Conservation (phyloP, 2,797 vertebrate genomes). For the Enteromius afrohamiltoni region DNA sequence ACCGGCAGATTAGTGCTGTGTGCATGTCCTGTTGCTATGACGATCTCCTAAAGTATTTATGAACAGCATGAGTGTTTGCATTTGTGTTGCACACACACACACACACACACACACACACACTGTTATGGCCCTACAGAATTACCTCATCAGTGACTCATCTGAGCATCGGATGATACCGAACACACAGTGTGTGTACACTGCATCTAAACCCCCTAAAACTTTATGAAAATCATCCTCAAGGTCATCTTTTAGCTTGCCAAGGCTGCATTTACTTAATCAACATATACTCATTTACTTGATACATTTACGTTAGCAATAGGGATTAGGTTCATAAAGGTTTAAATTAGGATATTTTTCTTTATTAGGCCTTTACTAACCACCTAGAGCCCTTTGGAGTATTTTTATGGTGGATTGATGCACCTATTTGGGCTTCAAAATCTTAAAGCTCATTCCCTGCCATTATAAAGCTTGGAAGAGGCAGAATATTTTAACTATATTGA, state of each 20-base stretch:
- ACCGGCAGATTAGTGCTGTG: slow-evolving; percentile 44
- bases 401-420: background rate
- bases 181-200: background rate
- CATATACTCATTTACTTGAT: too few species aligned
- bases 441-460: background rate
- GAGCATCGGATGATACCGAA: slow-evolving; percentile 15
- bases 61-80: slow-evolving; percentile 44
- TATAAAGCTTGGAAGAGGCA: background rate
- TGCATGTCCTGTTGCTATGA: slow-evolving; percentile 45
- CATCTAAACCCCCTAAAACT: background rate
- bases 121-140: slow-evolving; percentile 30
- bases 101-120: slow-evolving; percentile 19
- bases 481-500: too few species aligned
- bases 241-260: background rate
- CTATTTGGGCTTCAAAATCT: background rate
- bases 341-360: background rate
- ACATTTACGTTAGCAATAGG: too few species aligned
- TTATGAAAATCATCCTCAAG: background rate
- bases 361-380: too few species aligned
- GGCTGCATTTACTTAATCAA: background rate
- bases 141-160: slow-evolving; percentile 35
- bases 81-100: background rate
- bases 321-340: background rate
- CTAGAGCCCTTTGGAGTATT: background rate
- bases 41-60: slow-evolving; percentile 28